Evolutionary conservation across 1,140 invertebrate genomes (phyloP).

Genomic region (Coenobita brevimanus): DNA sequence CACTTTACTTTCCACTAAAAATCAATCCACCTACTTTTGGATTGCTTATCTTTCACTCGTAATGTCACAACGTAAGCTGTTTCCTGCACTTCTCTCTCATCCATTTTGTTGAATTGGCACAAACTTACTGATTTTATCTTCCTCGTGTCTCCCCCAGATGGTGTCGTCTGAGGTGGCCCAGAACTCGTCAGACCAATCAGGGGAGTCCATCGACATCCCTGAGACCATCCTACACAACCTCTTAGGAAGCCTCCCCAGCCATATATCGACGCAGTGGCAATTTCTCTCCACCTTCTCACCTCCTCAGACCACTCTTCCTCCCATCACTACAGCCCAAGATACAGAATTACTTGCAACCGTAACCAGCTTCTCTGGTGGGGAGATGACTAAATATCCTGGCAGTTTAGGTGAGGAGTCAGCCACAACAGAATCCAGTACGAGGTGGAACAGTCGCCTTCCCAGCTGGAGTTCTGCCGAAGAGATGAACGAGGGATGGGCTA

Average conservation of each 20-base stretch:
- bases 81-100: not conserved
- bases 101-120: not conserved
- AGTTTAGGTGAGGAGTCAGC: not conserved
- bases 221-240: slow-evolving; percentile 39
- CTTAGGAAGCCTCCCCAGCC: not conserved
- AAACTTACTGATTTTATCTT: not conserved
- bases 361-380: too few relatives aligned
- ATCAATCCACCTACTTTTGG: not conserved
- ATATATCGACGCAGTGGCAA: slow-evolving; percentile 31
- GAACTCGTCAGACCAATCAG: not conserved
- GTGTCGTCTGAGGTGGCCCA: slow-evolving; percentile 32
- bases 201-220: slow-evolving; percentile 37
- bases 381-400: not conserved
- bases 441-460: slow-evolving; percentile 30
- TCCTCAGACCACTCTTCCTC: not conserved
- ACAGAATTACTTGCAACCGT: not conserved
- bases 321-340: not conserved
- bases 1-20: too few relatives aligned
- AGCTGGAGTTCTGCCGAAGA: not conserved
- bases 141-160: not conserved
- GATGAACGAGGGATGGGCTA: not conserved
- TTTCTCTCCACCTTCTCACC: slow-evolving; percentile 20
- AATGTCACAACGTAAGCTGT: not conserved
- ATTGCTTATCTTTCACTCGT: not conserved
- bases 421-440: not conserved